phyloP scores from a whole-genome alignment of 2,113 vertebrate species.

The Carlito syrichta region DNA sequence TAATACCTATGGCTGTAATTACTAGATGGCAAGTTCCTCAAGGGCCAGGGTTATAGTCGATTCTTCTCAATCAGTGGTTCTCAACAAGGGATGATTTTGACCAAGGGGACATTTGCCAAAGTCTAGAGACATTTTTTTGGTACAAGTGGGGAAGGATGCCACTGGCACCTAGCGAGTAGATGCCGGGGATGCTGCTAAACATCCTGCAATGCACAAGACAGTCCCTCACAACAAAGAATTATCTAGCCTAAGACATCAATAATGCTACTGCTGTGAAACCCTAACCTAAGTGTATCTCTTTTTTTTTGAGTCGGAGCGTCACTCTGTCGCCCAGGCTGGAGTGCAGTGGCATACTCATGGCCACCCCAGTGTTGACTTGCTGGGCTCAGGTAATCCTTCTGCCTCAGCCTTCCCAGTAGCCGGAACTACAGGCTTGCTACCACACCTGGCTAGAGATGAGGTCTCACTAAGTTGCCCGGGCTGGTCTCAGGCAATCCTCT shows the following conservation, averaged over 20 bases:
- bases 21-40: neutral
- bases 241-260: neutral
- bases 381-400: no score
- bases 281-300: neutral
- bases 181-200: neutral
- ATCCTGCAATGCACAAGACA: neutral
- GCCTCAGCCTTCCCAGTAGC: no score
- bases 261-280: neutral
- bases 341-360: no score
- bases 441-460: no score
- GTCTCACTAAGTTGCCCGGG: no score
- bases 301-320: no score
- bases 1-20: slow-evolving; percentile 51
- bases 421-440: no score
- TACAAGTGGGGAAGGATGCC: neutral
- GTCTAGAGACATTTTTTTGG: neutral
- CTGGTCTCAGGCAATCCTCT: no score
- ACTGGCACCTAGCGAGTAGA: neutral
- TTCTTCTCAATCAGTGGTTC: neutral
- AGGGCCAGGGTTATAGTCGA: neutral
- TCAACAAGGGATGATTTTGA: neutral
- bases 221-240: neutral
- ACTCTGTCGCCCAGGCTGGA: no score
- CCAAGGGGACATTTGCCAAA: neutral
- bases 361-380: no score